Evolutionary conservation across 2,888 invertebrate species (phyloP), one percentile per base, ranked within the genome.

Genomic region (Reticulitermes lucifugus): DNA sequence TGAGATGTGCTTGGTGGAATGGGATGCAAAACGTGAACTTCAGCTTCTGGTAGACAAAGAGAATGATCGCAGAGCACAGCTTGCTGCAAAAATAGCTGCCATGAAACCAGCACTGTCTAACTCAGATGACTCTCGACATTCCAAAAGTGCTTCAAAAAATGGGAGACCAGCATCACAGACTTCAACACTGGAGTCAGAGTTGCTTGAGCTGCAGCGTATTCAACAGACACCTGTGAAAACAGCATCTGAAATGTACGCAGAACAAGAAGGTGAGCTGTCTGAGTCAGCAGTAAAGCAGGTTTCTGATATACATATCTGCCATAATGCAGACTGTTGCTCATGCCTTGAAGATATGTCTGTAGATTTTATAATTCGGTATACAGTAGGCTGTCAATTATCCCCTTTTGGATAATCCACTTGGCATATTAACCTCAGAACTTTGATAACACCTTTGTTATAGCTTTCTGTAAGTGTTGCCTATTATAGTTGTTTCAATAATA

Each of bases 171-270:
- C 25, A 12, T n/a, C 46, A 10, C n/a, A 51, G 46, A 43, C 46
- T 6, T 29, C 75, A 46, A 22, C 51, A 77, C 14, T 46, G n/a
- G 77, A 77, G 29, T 35, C 77, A 46, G 77, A 77, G 22, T 14
- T 77, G 9, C 46, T n/a, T 18, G 85, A 85, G 43, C 71, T 83
- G 21, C 82, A 83, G 70, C 35, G 71, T 14, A 60, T 84, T 46
- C 79, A 77, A 14, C 43, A 77, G n/a, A 77, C 65, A 3, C 79
- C 83, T 51, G 25, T 75, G 6, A 83, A 83, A 59, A 71, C 85
- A 9, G 70, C 83, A 29, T 83, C 85, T 43, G 79, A 85, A 46
- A 59, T 85, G 29, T 80, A 60, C 59, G 71, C 70, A 21, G 79
- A 79, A 35, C 77, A 60, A 6, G 85, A 85, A 83, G 85, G 85